phyloP scores from a whole-genome alignment of 1,140 invertebrate genomes.

The Euglossa dilemma region DNA sequence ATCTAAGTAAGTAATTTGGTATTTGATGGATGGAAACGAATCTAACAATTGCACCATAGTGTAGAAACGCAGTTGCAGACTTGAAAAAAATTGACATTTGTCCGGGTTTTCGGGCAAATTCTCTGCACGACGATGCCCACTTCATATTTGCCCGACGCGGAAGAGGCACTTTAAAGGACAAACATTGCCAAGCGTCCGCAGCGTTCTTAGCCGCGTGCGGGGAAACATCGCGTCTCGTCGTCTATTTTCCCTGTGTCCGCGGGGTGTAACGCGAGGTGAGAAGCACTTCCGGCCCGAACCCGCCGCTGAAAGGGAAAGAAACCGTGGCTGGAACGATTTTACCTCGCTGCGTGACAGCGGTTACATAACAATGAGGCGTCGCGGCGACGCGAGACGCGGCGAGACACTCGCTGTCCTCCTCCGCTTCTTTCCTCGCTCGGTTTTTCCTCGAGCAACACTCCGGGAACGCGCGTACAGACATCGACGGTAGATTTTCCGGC shows the following conservation, averaged over 20 bases:
- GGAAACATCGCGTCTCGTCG: neutral
- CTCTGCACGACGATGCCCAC: neutral
- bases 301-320: constrained; percentile 9
- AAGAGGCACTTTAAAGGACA: constrained; percentile 59
- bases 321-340: constrained; percentile 54
- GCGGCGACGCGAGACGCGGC: constrained; percentile 35
- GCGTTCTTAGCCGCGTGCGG: constrained; percentile 20
- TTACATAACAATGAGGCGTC: constrained; percentile 70
- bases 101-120: too few species aligned
- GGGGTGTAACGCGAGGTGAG: too few species aligned
- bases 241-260: too few species aligned
- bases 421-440: neutral
- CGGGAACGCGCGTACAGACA: neutral
- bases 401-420: neutral
- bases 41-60: too few species aligned
- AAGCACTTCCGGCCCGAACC: neutral
- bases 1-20: too few species aligned
- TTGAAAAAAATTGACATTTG: too few species aligned
- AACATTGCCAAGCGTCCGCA: constrained; percentile 46
- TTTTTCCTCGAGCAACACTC: neutral
- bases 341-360: constrained; percentile 38
- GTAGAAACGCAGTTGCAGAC: too few species aligned
- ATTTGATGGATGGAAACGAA: too few species aligned
- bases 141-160: constrained; percentile 24
- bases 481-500: too few species aligned